A percentile compares a stretch with the other conserved stretches of the same genome.
phyloP scores from a whole-genome alignment of 2,113 vertebrate genomes.

The Scophthalmus maximus region DNA sequence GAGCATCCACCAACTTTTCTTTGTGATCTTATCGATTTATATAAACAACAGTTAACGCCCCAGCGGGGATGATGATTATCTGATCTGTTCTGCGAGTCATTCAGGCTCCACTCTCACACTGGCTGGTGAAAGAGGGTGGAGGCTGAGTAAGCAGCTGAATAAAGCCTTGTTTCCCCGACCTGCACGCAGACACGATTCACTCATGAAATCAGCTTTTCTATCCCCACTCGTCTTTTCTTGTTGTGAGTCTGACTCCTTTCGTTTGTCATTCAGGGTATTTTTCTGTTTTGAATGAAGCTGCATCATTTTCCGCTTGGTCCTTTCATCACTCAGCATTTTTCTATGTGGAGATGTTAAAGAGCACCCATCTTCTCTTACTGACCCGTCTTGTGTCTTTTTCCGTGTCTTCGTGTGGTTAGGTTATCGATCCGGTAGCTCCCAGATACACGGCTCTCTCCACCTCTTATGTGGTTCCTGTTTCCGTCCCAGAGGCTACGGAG shows the following conservation, averaged over 20 bases:
- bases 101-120: neutral
- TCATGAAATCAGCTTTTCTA: conserved; percentile 17
- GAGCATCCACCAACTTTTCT: neutral
- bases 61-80: neutral
- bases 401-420: conserved; percentile 75
- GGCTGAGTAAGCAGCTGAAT: conserved; percentile 30
- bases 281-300: conserved; percentile 11
- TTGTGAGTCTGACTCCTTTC: conserved; percentile 8
- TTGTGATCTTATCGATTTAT: too few species aligned
- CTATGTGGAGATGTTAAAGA: neutral
- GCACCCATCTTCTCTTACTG: neutral
- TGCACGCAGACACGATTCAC: conserved; percentile 14
- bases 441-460: conserved; percentile 90
- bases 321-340: conserved; percentile 38
- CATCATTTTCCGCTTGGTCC: conserved; percentile 36
- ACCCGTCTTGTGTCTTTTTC: neutral
- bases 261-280: neutral
- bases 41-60: neutral
- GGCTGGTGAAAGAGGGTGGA: conserved; percentile 42
- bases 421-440: conserved; percentile 96
- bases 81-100: neutral
- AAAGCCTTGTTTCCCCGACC: conserved; percentile 29
- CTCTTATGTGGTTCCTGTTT: conserved; percentile 88
- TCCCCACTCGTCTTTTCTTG: neutral
- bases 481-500: conserved; percentile 87